Conservation (phyloP, 2,113 vertebrate species). For the Boulengerochromis microlepis region DNA sequence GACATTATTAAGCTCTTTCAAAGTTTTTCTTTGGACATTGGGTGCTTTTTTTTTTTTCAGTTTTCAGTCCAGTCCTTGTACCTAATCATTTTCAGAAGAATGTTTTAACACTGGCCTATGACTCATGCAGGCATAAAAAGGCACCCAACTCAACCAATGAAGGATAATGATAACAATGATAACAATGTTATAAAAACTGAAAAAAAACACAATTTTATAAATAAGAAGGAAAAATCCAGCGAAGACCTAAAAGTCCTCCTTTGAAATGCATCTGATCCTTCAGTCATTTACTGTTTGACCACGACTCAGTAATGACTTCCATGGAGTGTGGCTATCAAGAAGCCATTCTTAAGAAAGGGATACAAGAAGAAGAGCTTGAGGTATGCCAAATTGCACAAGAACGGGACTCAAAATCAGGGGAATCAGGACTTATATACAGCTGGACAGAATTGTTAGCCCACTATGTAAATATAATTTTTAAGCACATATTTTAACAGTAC, state of each 20-base stretch:
- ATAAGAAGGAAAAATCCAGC: not conserved
- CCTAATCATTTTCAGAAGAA: not conserved
- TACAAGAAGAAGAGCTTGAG: not conserved
- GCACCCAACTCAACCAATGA: not conserved
- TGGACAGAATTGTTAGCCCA: not conserved
- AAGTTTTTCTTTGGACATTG: not conserved
- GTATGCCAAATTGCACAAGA: not conserved
- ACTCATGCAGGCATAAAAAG: not conserved
- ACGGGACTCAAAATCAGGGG: not conserved
- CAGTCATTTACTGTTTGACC: not conserved
- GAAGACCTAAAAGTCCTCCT: not conserved
- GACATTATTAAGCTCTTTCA: not conserved
- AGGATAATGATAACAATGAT: not conserved
- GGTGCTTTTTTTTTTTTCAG: not conserved
- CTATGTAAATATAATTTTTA: not conserved
- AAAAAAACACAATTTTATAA: not conserved
- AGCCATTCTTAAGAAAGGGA: accelerated
- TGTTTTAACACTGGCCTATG: not conserved
- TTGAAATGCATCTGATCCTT: not conserved
- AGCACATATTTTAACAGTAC: not conserved
- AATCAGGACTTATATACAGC: not conserved
- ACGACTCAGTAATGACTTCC: not conserved
- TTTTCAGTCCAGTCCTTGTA: not conserved
- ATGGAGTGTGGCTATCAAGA: not conserved
- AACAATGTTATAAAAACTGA: not conserved